Base-by-base conservation (phyloP, 2,888 invertebrate species). In the Hirtodrosophila cameraria region DNA sequence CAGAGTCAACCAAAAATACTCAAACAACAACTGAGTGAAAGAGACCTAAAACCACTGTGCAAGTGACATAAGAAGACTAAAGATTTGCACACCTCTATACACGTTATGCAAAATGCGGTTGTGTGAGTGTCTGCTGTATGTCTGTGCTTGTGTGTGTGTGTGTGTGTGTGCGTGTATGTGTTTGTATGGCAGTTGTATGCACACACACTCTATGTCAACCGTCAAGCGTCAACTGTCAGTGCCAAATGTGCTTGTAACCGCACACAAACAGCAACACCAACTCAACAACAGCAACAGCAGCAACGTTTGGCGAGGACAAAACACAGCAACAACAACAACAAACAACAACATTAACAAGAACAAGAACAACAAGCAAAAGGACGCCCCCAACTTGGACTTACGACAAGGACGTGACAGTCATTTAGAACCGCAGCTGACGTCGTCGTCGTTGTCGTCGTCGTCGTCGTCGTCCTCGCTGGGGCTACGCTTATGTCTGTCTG, bases 181-280 rank as follows among this genome's bases (percentile, higher is more conserved):
- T 41, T 36, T 63, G 33, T 18, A 35, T 52, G 36, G 60, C 46
- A 31, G 38, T 13, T 38, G 43, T 52, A 43, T 35, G 33, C 75
- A 75, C 63, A 71, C 66, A 61, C 69, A 74, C 74, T 72, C 72
- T 85, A 73, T 80, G 79, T 82, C 87, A 83, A 78, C 57, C 84
- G 71, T 82, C 82, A 86, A 82, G 85, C 86, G 77, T 87, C 87
- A 85, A 79, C 89, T 89, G 88, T 87, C 88, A 89, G 81, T 89
- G 89, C 88, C 87, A 88, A 83, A 83, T 83, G 82, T 87, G 82
- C 87, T 75, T 75, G 87, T 83, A 85, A 86, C 83, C 79, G 73
- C 87, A 79, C 64, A 83, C 74, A 81, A 62, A 75, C 66, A 63
- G 45, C 59, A 66, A 60, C 55, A 43, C 7, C 53, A 43, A 18